Evolutionary conservation across 2,888 invertebrate genomes (phyloP).

Genomic region (Lasius fuliginosus): DNA sequence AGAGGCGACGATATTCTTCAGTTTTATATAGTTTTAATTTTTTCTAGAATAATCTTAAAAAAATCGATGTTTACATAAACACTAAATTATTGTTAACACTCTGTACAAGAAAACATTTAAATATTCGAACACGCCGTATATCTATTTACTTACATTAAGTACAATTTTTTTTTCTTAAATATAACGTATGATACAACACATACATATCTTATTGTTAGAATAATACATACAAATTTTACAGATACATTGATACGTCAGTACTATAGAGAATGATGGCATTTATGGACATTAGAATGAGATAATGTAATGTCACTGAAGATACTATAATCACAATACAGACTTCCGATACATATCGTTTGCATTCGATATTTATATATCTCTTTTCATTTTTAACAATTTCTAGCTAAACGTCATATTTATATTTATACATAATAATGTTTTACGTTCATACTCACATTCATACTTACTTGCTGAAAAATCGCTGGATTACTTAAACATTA

Average conservation of each 20-base stretch:
- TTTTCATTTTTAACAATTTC: conserved; percentile 1
- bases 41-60: background rate
- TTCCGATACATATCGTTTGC: background rate
- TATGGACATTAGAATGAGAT: background rate
- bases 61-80: background rate
- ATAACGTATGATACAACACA: conserved; percentile 8
- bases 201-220: background rate
- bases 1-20: background rate
- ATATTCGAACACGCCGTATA: background rate
- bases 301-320: background rate
- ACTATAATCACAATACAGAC: conserved; percentile 4
- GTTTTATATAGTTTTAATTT: background rate
- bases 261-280: background rate
- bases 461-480: background rate
- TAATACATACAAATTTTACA: conserved; percentile 30
- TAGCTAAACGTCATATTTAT: conserved; percentile 6
- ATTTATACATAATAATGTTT: conserved; percentile 5
- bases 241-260: conserved; percentile 8
- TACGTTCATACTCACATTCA: background rate
- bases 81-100: background rate
- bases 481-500: background rate
- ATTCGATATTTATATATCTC: background rate
- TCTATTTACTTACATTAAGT: conserved; percentile 33
- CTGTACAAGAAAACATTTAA: conserved; percentile 23
- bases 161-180: conserved; percentile 1